A percentile compares a stretch with the other conserved stretches of the same genome.
These are phyloP conservation scores for Volucella inanis DNA, from an alignment of 2,888 invertebrate species.

Conservation along the genomic window DNA sequence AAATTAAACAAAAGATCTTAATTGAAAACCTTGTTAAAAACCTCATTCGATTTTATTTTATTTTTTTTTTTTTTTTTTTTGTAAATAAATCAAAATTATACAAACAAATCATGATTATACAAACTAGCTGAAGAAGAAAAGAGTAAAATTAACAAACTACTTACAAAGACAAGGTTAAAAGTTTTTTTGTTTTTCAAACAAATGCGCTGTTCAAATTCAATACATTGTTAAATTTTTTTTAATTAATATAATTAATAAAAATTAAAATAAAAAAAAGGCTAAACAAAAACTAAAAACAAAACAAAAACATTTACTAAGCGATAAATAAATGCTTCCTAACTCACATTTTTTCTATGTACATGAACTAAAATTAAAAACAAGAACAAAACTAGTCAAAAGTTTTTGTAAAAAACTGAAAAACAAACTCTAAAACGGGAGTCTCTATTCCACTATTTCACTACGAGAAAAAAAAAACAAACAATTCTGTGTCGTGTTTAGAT, in stretches of 20 bases:
- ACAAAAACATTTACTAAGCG: conserved; percentile 39
- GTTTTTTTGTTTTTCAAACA: conserved; percentile 26
- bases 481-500: conserved; percentile 58
- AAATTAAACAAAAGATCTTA: conserved; percentile 44
- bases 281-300: conserved; percentile 2
- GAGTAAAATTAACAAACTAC: conserved; percentile 27
- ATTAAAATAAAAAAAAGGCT: conserved; percentile 13
- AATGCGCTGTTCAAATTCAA: conserved; percentile 40
- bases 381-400: conserved; percentile 19
- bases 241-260: conserved; percentile 72
- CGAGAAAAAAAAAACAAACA: conserved; percentile 8
- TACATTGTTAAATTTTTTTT: conserved; percentile 42
- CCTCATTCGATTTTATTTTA: conserved; percentile 69
- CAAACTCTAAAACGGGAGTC: conserved; percentile 13
- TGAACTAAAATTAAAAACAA: conserved; percentile 28
- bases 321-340: conserved; percentile 69
- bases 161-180: conserved; percentile 28
- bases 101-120: conserved; percentile 50
- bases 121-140: conserved; percentile 32
- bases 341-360: conserved; percentile 46
- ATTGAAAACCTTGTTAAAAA: conserved; percentile 73
- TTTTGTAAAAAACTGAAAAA: conserved; percentile 46
- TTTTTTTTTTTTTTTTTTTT: conserved; percentile 45
- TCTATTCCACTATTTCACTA: neutral
- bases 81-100: conserved; percentile 54